Percentiles rank a stretch among this genome's conserved stretches.
Evolutionary conservation across 92 coral and sea anemone genomes (phyloP).

Genomic region (Parazoanthus darwini): DNA sequence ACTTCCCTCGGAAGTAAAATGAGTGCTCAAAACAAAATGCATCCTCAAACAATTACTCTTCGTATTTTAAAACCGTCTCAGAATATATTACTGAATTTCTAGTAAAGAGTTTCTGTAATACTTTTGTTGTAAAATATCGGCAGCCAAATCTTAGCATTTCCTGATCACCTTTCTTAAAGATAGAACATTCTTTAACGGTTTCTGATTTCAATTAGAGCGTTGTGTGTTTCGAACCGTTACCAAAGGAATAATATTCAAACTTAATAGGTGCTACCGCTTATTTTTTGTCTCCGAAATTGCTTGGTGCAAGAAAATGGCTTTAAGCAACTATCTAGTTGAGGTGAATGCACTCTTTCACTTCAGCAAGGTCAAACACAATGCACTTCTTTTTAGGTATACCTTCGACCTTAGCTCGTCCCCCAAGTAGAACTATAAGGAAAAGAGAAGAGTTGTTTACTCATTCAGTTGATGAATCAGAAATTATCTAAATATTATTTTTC

Average conservation of each 20-base stretch:
- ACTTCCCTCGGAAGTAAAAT: not conserved
- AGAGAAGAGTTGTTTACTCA: conserved; percentile 31
- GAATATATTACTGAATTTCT: no score
- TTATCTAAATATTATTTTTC: not conserved
- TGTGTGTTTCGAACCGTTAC: not conserved
- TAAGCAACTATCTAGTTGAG: conserved; percentile 13
- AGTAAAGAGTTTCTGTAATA: not conserved
- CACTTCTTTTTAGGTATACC: conserved; percentile 24
- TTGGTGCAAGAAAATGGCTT: not conserved
- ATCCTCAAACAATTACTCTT: not conserved
- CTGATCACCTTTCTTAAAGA: no score
- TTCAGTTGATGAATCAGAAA: conserved; percentile 13
- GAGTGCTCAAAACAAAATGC: not conserved
- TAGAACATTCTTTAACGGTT: not conserved
- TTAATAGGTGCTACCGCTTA: not conserved
- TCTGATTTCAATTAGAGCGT: not conserved
- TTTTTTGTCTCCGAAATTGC: not conserved
- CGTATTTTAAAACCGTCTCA: not conserved
- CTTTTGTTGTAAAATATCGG: no score
- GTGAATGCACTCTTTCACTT: conserved; percentile 22
- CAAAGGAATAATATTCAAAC: not conserved
- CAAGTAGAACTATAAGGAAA: conserved; percentile 29
- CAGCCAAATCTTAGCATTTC: no score
- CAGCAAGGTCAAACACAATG: conserved; percentile 28
- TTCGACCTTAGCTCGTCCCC: conserved; percentile 31